These are phyloP conservation scores for Meganola albula DNA, from an alignment of 2,888 invertebrate species.

Conservation along the genomic window DNA sequence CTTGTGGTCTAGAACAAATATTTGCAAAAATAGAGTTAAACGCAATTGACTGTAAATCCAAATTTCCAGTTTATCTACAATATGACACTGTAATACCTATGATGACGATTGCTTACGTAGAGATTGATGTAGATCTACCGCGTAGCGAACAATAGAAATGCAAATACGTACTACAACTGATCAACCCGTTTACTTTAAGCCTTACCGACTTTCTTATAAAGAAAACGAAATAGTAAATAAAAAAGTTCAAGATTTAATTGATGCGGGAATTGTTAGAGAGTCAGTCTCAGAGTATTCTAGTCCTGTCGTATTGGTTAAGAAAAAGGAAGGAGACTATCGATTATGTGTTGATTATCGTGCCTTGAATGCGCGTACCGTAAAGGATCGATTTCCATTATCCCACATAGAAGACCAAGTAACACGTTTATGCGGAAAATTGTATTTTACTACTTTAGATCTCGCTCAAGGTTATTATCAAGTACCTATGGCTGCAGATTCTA, in stretches of 20 bases:
- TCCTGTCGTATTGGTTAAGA: conserved; percentile 3
- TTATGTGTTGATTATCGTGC: conserved; percentile 5
- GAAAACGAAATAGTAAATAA: conserved; percentile 5
- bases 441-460: conserved; percentile 2
- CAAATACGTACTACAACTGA: conserved; percentile 4
- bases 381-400: conserved; percentile 4
- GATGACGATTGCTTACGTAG: neutral
- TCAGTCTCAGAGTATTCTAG: conserved; percentile 7
- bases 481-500: too few species aligned
- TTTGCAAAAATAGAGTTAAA: too few species aligned
- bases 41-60: too few species aligned
- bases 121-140: too few species aligned
- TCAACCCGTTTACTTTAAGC: conserved; percentile 3
- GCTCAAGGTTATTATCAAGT: too few species aligned
- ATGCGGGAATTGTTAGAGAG: conserved; percentile 3
- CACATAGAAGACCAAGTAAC: conserved; percentile 5
- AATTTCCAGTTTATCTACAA: too few species aligned
- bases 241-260: conserved; percentile 4
- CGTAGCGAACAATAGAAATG: conserved; percentile 5
- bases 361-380: conserved; percentile 3
- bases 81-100: too few species aligned
- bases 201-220: conserved; percentile 5
- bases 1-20: too few species aligned
- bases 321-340: conserved; percentile 4
- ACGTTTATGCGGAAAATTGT: conserved; percentile 1